Base-by-base conservation (phyloP, 2,113 vertebrate species). In the Picathartes gymnocephalus region DNA sequence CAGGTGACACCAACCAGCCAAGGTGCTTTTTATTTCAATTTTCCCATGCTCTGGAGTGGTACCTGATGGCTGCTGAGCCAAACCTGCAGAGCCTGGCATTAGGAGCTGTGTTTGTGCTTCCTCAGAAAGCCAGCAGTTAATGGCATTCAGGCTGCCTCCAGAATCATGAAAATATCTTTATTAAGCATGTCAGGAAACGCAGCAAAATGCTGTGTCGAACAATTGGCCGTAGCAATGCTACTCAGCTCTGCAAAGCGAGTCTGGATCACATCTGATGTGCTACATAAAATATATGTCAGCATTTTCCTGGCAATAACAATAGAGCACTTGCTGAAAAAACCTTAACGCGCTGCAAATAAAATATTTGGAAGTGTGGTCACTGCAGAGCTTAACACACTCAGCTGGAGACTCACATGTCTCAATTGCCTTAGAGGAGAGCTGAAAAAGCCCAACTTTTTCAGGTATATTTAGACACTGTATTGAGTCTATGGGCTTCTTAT, bases 281-380 rank as follows among this genome's bases (percentile, higher is more conserved):
- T 90, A 90, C 94, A 94, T 79, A 86, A 96, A 95, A 94, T 81
- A 60, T 37, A 91, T 73, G 91, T 94, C 94, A 94, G 93, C 90
- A 7, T 94, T 88, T 88, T 82, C 82, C 93, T 58, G 54, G 89
- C 89, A 83, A 65, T 64, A 93, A 91, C 79, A 92, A 89, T 70
- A 68, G 42, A 51, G 88, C 51, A 31, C 42, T 53, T 71, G 39
- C 72, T 68, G 72, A 88, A 81, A 95, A 94, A 80, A 93, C 71
- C 86, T 87, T 35, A 90, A 81, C 62, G 25, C 4, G 2, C 60
- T 64, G 81, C 50, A 90, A 95, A 95, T 56, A 88, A 94, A 95
- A 88, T 74, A 88, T 71, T 81, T 92, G 71, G 92, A 81, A 83
- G 25, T 28, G 61, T 42, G 89, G 95, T 72, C 84, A 95, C 18